A percentile compares a stretch with the other conserved stretches of the same genome.
phyloP scores from a whole-genome alignment of 2,888 invertebrate species.

The Miltochrista miniata region DNA sequence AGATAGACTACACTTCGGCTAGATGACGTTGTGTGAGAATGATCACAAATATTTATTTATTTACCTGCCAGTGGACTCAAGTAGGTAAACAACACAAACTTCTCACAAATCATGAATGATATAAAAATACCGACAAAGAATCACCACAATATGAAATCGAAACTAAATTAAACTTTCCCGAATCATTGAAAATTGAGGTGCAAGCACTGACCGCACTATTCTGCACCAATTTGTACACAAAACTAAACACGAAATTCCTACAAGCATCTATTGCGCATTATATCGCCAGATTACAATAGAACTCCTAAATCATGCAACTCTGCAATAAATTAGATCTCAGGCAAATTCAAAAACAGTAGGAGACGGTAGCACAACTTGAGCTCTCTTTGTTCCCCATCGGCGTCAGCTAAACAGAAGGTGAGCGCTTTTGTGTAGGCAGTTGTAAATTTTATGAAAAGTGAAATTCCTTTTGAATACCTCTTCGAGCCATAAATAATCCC shows the following conservation, averaged over 20 bases:
- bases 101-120: too few relatives aligned
- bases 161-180: slow-evolving; percentile 24
- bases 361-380: slow-evolving; percentile 79
- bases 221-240: slow-evolving; percentile 49
- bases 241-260: slow-evolving; percentile 61
- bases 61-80: too few relatives aligned
- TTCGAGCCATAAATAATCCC: slow-evolving; percentile 78
- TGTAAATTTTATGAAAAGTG: slow-evolving; percentile 84
- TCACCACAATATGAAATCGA: slow-evolving; percentile 10
- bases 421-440: slow-evolving; percentile 75
- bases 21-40: too few relatives aligned
- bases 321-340: slow-evolving; percentile 76
- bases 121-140: too few relatives aligned
- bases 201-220: slow-evolving; percentile 44
- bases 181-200: slow-evolving; percentile 29
- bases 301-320: slow-evolving; percentile 70
- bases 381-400: slow-evolving; percentile 75
- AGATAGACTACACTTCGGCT: too few relatives aligned
- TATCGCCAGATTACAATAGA: slow-evolving; percentile 74
- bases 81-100: too few relatives aligned
- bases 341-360: slow-evolving; percentile 83
- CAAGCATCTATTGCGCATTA: slow-evolving; percentile 60
- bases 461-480: slow-evolving; percentile 82
- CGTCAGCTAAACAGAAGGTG: slow-evolving; percentile 83
- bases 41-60: too few relatives aligned